These are phyloP conservation scores for Otocyon megalotis DNA, from an alignment of 2,113 vertebrate genomes.

Conservation along the genomic window DNA sequence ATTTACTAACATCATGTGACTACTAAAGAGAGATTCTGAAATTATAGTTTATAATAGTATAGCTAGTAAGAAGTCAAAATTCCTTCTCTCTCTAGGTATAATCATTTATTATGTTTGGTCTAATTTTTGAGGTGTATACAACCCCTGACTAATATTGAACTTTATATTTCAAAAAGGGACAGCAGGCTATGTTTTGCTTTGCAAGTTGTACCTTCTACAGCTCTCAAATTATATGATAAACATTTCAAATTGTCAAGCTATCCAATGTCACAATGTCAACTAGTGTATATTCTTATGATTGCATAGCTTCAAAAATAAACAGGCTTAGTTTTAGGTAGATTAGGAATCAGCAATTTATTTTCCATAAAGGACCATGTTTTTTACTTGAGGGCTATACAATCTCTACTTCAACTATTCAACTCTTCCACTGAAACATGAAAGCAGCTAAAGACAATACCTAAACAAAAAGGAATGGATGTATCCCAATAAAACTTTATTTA, in stretches of 20 bases:
- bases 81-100: background rate
- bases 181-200: background rate
- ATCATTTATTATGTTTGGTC: background rate
- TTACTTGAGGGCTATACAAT: background rate
- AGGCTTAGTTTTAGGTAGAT: background rate
- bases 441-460: background rate
- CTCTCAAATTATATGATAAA: background rate
- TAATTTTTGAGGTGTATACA: background rate
- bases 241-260: background rate
- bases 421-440: background rate
- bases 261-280: background rate
- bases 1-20: background rate
- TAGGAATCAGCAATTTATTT: background rate
- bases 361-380: background rate
- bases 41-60: background rate
- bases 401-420: background rate
- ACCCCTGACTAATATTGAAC: background rate
- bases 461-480: background rate
- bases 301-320: background rate
- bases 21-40: background rate
- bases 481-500: conserved; percentile 58
- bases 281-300: background rate
- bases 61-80: background rate
- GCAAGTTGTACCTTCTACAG: background rate
- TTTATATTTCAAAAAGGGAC: conserved; percentile 1